A percentile compares a stretch with the other conserved stretches of the same genome.
These are phyloP conservation scores for Forpus xanthops DNA, from an alignment of 2,797 vertebrate genomes.

Conservation along the genomic window DNA sequence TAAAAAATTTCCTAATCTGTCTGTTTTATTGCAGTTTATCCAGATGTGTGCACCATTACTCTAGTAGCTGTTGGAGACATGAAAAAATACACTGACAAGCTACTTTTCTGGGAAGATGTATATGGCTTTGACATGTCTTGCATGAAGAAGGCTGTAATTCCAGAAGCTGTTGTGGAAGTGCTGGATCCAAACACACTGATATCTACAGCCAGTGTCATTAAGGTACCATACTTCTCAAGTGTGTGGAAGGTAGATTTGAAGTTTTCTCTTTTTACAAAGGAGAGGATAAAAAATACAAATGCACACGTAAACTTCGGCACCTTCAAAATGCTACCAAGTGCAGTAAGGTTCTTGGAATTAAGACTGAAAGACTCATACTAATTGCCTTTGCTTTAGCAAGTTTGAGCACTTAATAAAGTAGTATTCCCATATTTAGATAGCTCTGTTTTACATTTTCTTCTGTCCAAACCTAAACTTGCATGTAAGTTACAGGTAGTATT, in stretches of 20 bases:
- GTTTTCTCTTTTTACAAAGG: neutral
- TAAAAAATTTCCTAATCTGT: neutral
- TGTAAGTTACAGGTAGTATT: neutral
- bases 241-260: neutral
- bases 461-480: neutral
- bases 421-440: neutral
- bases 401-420: neutral
- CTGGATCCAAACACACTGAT: constrained; percentile 83
- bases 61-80: constrained; percentile 85
- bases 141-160: constrained; percentile 91
- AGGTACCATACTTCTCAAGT: constrained; percentile 75
- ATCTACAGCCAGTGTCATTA: constrained; percentile 84
- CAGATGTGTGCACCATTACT: constrained; percentile 88
- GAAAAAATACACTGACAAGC: constrained; percentile 79
- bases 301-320: neutral
- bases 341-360: neutral
- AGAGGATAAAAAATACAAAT: neutral
- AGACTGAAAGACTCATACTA: neutral
- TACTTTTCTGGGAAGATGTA: constrained; percentile 93
- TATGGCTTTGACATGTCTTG: constrained; percentile 96
- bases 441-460: neutral
- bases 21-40: constrained; percentile 85
- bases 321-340: neutral
- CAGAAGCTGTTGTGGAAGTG: constrained; percentile 88
- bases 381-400: neutral